Base-by-base conservation (phyloP, 2,888 invertebrate species). In the Tineola bisselliella region DNA sequence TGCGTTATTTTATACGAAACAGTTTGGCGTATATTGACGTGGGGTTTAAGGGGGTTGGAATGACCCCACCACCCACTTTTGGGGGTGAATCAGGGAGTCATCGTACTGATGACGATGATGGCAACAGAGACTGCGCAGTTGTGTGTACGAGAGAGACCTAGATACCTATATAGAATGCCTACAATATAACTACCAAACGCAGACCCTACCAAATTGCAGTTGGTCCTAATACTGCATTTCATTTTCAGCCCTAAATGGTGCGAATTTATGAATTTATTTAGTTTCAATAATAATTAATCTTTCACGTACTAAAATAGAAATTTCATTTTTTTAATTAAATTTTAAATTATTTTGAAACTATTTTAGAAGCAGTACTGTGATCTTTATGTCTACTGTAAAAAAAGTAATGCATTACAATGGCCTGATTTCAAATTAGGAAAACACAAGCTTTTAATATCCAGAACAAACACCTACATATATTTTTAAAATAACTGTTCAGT, bases 21-120 rank as follows among this genome's bases (percentile, higher is more conserved):
- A 73, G 78, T 78, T 80, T 77, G 78, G 69, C 69, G 76, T 82
- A 77, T 81, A 84, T 79, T 79, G 81, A 81, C 68, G 78, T 66
- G 74, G 75, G 54, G 13, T 15, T 17, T 10, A 17, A 13, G 67
- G 68, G 63, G 60, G 61, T 1, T 15, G 17, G 56, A 0, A 60
- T 60, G 62, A 18, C 65, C 65, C 65, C 63, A 63, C 63, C 44
- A 57, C 60, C 66, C 68, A 68, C 70, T 64, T 58, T 13, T 10
- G 12, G n/a, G 44, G 44, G 57, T 54, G 60, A 66, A 13, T 4
- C 52, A 18, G 64, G 69, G 74, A 72, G 69, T 67, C 65, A 63
- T 73, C 54, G 18, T 25, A 13, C 12, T 18, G 70, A 77, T 82
- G 79, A 83, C 77, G 80, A 84, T 78, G 83, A 86, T 73, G 73